Evolutionary conservation across 1,140 invertebrate genomes (phyloP), one percentile per base, ranked within the genome.

Genomic region (Leptopilina clavipes): DNA sequence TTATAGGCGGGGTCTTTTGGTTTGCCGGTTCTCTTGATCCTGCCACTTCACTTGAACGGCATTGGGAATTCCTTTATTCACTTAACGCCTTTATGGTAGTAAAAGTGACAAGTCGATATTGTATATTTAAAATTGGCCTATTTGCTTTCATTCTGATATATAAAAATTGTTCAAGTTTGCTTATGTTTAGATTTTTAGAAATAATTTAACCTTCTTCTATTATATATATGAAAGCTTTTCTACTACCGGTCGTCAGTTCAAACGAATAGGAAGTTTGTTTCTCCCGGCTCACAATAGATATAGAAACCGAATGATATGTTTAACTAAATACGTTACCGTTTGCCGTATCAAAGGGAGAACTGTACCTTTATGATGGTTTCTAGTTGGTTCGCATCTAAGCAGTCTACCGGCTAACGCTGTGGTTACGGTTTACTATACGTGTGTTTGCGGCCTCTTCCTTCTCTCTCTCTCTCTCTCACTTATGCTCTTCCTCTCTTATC

Each of bases 231-330:
- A 5, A 31, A 12, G 44, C 1, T 12, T 48, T 14, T 48, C 1
- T 54, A 31, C 25, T 75, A 11, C 73, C 74, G 43, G 74, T 74
- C 43, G 25, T 70, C 44, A 22, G 72, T 87, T 86, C 82, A 86
- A 89, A 88, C 86, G 89, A 89, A 90, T 89, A 85, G 86, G 81
- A 89, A 90, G 86, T 88, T 90, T 88, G 86, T 85, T 88, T 83
- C 73, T 78, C 76, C 76, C 81, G 37, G 81, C 76, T 78, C 76
- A 89, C 86, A 89, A 90, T 90, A 88, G 88, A 77, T 40, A 31
- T 86, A 77, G 86, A 88, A 88, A 90, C 86, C 88, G 85, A 89
- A 89, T 88, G 88, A 90, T 89, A 89, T 86, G 86, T 89, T 87
- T 86, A 89, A 89, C 88, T 89, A 87, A 90, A 90, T 89, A 86